Base-by-base conservation (phyloP, 2,113 vertebrate genomes). In the Sakesphorus luctuosus region DNA sequence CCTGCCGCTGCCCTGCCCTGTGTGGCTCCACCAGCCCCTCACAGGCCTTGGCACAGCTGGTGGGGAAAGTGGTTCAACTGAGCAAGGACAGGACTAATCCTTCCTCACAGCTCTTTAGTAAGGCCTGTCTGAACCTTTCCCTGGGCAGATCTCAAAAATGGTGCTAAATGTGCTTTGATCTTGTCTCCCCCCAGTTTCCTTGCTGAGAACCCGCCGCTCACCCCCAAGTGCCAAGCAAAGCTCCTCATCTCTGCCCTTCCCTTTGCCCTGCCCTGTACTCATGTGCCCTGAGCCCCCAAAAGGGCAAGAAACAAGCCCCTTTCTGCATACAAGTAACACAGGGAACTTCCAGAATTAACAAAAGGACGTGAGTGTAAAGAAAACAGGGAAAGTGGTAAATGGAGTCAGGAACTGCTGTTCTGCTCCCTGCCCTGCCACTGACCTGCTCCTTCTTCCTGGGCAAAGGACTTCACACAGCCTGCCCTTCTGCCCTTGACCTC, bases 21-120 rank as follows among this genome's bases (percentile, higher is more conserved):
- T 62, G 85, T 82, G 31, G 63, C 79, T 52, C 66, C 15, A n/a
- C 63, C 92, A 52, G 85, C 88, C 81, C 83, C 11, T 53, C 63
- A 17, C 80, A 72, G 89, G 91, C 73, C 40, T 44, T 52, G 89
- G 86, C 89, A 89, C 93, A 90, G 93, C 90, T 67, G 85, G 50
- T 46, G 68, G 72, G 91, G 79, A 90, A 84, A 74, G 79, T 13
- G 84, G 31, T 67, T 93, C 79, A 58, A 62, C 89, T 38, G 65
- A 82, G 92, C 90, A 85, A 90, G 85, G 94, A 94, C 49, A 62
- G 95, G 75, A 46, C 85, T 94, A 93, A 97, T 84, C 93, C 92
- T 83, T 91, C 76, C 47, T 77, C 95, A 55, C 79, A 86, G 84
- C 93, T 61, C 80, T 93, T 95, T 75, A 95, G 90, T 78, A 95